Base-by-base conservation (phyloP, 2,113 vertebrate genomes). In the Megaleporinus macrocephalus region DNA sequence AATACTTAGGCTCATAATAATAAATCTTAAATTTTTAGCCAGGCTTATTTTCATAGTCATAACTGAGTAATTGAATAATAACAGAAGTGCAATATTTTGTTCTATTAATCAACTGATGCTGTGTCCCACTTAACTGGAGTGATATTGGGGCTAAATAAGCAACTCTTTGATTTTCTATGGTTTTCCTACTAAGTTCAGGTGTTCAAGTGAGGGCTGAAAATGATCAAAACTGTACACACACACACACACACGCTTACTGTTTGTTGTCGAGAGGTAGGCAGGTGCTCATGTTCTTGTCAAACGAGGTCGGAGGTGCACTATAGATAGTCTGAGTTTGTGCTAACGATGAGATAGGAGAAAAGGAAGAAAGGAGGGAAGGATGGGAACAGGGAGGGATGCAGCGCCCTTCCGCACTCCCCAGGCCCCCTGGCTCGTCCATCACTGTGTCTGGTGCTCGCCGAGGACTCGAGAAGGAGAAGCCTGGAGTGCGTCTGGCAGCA, bases 381-480 rank as follows among this genome's bases (percentile, higher is more conserved):
- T 27, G 18, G 66, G 66, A 51, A 44, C 30, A 55, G 70, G 33
- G 59, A 61, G 36, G 18, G 73, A 72, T 76, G 49, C 68, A 68
- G 77, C 68, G 69, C 80, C 73, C 53, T 63, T 74, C 33, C 18
- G 41, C 80, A 79, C 80, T 86, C 84, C 84, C 84, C 63, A 49
- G 30, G 27, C 70, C 84, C 84, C 81, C 41, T 26, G 79, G 66
- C 84, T 86, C 84, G 41, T 86, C 73, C 71, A 86, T 86, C 78
- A 83, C 68, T 12, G 12, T 57, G 27, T 83, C 74, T 71, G 53
- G 66, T 36, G 22, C 66, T 36, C 74, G 47, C 76, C 24, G 76
- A 83, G 84, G 80, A 79, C 84, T 85, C 18, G 59, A 33, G 29
- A 86, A 86, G 81, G 81, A 80, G 84, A 86, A 69, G 77, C 81